Base-by-base conservation (phyloP, 1,140 invertebrate genomes). In the Lepeophtheirus salmonis region DNA sequence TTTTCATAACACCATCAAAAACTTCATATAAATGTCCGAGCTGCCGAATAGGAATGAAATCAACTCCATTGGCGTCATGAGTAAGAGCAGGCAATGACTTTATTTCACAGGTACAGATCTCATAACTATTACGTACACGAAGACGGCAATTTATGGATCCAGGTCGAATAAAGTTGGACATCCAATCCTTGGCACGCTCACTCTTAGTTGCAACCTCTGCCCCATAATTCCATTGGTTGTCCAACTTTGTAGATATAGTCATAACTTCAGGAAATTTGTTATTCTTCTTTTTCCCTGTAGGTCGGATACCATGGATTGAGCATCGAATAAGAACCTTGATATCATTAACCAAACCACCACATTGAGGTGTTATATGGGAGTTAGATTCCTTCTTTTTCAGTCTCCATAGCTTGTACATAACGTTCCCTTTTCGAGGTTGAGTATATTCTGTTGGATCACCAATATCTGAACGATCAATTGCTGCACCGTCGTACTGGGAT, bases 301-400 rank as follows among this genome's bases (percentile, higher is more conserved):
- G 2, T 54, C 52, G 52, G 2, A 54, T 24, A 24, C 52, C 52
- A 54, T 54, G 52, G 21, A 24, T 54, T 14, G 52, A 54, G 10
- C 18, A 54, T 1, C 52, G 52, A 54, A 54, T 54, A 2, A 54
- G 17, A 3, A 54, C 17, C 13, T 54, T 54, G 2, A 54, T 14
- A 41, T 41, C 30, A 6, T n/a, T n/a, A 6, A 6, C 30, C n/a
- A n/a, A 10, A n/a, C 30, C n/a, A 10, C 30, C 30, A 41, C n/a
- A n/a, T n/a, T 6, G n/a, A 10, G 30, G n/a, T 41, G 30, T n/a
- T n/a, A n/a, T n/a, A n/a, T n/a, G n/a, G 30, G 6, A 6, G 6
- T n/a, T n/a, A 41, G 6, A n/a, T 10, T 6, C 6, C 30, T 41
- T 41, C 30, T 41, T 41, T 10, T 6, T 10, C 6, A 41, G 30